Conservation (phyloP, 2,113 vertebrate genomes). For the Dicaeum eximium region DNA sequence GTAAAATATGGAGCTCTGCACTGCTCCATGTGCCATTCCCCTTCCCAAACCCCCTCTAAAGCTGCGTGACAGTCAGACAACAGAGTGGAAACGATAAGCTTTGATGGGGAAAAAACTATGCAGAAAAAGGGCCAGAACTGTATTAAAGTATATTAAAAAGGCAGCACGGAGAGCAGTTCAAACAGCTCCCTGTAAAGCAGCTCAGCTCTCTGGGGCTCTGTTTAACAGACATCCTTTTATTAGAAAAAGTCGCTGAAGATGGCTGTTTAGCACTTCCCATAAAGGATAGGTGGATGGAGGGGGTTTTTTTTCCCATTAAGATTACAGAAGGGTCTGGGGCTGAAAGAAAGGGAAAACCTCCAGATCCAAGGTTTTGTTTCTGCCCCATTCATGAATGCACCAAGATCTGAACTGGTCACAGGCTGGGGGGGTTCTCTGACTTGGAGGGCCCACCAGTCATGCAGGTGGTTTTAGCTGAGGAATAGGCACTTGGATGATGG, state of each 20-base stretch:
- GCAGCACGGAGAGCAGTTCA: not conserved
- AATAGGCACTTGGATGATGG: rapidly evolving
- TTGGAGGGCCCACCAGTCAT: not conserved
- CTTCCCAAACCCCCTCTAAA: not conserved
- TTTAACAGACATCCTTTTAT: slow-evolving; percentile 45
- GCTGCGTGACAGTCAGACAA: not conserved
- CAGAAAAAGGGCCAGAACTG: not conserved
- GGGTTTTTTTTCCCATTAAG: not conserved
- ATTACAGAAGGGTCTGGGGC: not conserved
- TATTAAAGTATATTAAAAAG: slow-evolving; percentile 49
- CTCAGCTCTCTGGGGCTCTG: slow-evolving; percentile 20
- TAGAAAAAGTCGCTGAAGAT: slow-evolving; percentile 26
- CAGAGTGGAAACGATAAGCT: not conserved
- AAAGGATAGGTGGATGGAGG: slow-evolving; percentile 1
- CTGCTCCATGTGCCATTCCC: not conserved
- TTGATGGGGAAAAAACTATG: not conserved
- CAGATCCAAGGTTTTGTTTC: not conserved
- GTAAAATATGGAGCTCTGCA: not conserved
- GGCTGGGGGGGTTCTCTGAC: not conserved
- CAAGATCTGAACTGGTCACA: not conserved
- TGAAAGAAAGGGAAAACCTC: not conserved
- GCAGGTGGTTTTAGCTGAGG: not conserved
- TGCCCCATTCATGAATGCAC: rapidly evolving
- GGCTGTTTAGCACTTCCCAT: slow-evolving; percentile 32
- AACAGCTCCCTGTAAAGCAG: slow-evolving; percentile 43